Evolutionary conservation across 2,797 vertebrate genomes (phyloP).

Genomic region (Anguilla megastoma): DNA sequence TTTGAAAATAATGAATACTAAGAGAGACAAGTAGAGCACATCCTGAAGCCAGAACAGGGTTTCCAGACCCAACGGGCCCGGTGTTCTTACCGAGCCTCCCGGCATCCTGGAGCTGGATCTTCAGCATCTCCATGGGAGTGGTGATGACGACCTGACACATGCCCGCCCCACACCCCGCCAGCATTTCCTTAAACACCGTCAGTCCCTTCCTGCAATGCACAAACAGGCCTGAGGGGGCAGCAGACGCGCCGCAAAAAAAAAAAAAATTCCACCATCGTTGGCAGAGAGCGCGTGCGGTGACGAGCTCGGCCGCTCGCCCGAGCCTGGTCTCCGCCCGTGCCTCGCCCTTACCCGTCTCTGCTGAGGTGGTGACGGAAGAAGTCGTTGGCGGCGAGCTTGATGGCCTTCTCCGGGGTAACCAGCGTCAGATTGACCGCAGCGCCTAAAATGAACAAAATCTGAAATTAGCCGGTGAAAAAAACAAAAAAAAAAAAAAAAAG

Average conservation of each 20-base stretch:
- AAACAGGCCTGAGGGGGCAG: not conserved
- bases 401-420: slow-evolving; percentile 82
- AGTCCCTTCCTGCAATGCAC: slow-evolving; percentile 62
- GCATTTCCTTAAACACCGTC: slow-evolving; percentile 78
- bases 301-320: not conserved
- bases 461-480: not conserved
- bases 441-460: slow-evolving; percentile 57
- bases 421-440: slow-evolving; percentile 80
- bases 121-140: slow-evolving; percentile 86
- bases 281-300: not conserved
- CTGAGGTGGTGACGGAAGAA: slow-evolving; percentile 77
- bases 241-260: not conserved
- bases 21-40: not conserved
- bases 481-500: too few relatives aligned
- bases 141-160: slow-evolving; percentile 81
- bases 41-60: too few relatives aligned
- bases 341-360: slow-evolving; percentile 71
- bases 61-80: not conserved
- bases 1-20: not conserved
- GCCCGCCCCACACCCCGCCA: slow-evolving; percentile 81
- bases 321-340: not conserved
- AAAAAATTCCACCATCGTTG: not conserved
- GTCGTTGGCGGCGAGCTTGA: slow-evolving; percentile 82
- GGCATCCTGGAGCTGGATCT: slow-evolving; percentile 84
- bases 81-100: slow-evolving; percentile 73